Percentiles rank a stretch among this genome's conserved stretches.
phyloP scores from a whole-genome alignment of 1,140 invertebrate genomes.

The Orchestia grillus region DNA sequence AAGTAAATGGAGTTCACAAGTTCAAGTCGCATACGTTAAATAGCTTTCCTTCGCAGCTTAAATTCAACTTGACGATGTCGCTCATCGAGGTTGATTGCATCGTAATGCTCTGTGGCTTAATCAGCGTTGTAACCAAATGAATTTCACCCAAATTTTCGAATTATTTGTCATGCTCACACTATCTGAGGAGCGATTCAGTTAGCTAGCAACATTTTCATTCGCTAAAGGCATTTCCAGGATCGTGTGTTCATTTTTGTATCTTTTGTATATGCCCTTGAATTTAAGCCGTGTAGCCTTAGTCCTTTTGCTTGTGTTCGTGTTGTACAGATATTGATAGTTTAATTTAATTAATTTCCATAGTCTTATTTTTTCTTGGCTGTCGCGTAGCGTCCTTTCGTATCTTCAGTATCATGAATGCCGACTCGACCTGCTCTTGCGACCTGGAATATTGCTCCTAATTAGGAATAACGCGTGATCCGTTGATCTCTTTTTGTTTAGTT shows the following conservation, averaged over 20 bases:
- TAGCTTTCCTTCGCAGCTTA: background rate
- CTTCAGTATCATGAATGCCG: background rate
- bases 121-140: background rate
- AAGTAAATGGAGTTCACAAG: background rate
- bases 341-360: background rate
- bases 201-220: background rate
- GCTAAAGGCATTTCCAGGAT: background rate
- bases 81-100: background rate
- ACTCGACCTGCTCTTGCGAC: background rate
- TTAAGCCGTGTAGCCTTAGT: background rate
- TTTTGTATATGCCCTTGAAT: slow-evolving; percentile 29
- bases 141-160: background rate
- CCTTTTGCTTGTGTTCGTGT: background rate
- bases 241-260: background rate
- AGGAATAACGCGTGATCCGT: too few relatives aligned
- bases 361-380: background rate
- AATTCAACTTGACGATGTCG: background rate
- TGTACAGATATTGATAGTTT: background rate
- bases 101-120: background rate
- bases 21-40: background rate
- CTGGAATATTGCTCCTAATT: too few relatives aligned
- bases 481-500: too few relatives aligned
- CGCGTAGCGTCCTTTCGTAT: background rate
- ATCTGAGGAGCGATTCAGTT: background rate
- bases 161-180: background rate